Percentiles rank a stretch among this genome's conserved stretches.
These are phyloP conservation scores for Pseudomyrmex pallidus DNA, from an alignment of 1,140 invertebrate species.

Conservation along the genomic window DNA sequence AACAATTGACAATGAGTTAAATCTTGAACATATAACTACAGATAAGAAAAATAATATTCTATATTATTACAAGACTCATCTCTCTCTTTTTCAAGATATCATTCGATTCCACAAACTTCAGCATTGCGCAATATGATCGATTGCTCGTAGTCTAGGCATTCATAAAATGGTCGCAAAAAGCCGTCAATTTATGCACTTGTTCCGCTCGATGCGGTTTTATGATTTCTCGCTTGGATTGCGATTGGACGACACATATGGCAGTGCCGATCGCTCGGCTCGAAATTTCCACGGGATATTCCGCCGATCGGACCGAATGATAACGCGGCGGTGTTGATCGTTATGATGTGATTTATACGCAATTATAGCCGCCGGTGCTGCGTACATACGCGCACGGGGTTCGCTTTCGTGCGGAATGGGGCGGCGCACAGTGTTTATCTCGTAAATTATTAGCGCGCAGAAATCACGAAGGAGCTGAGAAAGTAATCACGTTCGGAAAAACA, in stretches of 20 bases:
- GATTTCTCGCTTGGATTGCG: background rate
- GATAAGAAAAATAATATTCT: too few species aligned
- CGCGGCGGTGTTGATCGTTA: slow-evolving; percentile 78
- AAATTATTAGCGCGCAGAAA: slow-evolving; percentile 73
- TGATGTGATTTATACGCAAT: slow-evolving; percentile 83
- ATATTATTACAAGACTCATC: too few species aligned
- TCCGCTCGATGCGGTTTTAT: background rate
- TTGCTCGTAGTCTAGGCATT: background rate
- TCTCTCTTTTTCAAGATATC: background rate
- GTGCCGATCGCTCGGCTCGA: slow-evolving; percentile 36
- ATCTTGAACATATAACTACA: too few species aligned
- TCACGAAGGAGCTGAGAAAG: slow-evolving; percentile 32
- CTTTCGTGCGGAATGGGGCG: slow-evolving; percentile 10
- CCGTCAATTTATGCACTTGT: slow-evolving; percentile 17
- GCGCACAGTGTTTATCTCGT: slow-evolving; percentile 53
- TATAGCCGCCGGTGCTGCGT: slow-evolving; percentile 68
- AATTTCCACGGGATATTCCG: slow-evolving; percentile 62
- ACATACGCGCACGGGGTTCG: slow-evolving; percentile 24
- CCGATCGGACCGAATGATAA: slow-evolving; percentile 62
- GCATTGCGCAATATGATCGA: background rate
- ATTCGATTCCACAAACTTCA: background rate
- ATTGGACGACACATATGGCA: slow-evolving; percentile 5
- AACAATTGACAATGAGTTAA: too few species aligned
- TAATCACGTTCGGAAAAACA: slow-evolving; percentile 14
- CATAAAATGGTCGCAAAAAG: slow-evolving; percentile 8